phyloP scores from a whole-genome alignment of 2,797 vertebrate genomes.

The Gallirallus australis region DNA sequence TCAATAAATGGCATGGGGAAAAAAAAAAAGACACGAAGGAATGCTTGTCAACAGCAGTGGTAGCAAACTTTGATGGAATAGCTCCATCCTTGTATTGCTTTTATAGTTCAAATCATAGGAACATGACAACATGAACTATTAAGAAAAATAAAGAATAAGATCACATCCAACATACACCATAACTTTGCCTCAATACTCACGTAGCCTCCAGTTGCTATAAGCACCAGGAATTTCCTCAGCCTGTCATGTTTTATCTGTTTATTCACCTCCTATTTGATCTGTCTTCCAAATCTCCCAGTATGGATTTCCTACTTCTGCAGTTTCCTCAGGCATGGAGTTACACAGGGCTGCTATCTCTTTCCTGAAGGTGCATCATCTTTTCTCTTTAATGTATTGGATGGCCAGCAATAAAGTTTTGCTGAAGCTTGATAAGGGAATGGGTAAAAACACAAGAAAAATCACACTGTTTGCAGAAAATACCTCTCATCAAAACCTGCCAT shows the following conservation, averaged over 20 bases:
- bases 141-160: neutral
- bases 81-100: neutral
- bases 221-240: neutral
- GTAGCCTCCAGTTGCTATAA: neutral
- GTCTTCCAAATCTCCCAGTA: neutral
- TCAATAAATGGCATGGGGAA: neutral
- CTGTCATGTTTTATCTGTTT: neutral
- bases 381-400: neutral
- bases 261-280: neutral
- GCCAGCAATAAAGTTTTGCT: neutral
- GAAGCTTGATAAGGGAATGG: neutral
- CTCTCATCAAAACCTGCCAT: neutral
- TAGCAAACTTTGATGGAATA: neutral
- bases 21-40: neutral
- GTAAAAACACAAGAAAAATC: neutral
- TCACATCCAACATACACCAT: neutral
- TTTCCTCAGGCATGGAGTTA: neutral
- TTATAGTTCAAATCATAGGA: neutral
- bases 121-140: neutral
- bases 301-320: neutral
- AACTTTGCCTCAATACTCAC: neutral
- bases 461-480: neutral
- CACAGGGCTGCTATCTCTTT: neutral
- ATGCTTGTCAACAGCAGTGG: neutral
- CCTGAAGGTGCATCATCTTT: neutral